Base-by-base conservation (phyloP, 2,888 invertebrate genomes). In the Lepeophtheirus nordmannii region DNA sequence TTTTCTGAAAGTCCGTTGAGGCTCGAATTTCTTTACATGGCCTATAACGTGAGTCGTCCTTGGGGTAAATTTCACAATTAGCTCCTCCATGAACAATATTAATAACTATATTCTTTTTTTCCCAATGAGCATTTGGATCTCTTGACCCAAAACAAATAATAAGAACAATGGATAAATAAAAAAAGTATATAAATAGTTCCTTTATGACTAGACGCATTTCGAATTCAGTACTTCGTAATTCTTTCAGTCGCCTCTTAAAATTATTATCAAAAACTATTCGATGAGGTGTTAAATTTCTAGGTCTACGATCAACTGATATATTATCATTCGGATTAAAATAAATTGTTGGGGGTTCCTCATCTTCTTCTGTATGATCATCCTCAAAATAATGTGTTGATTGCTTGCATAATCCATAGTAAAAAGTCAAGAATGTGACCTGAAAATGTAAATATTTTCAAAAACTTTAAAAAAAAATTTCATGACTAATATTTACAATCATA, bases 161-260 rank as follows among this genome's bases (percentile, higher is more conserved):
- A 62, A 78, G 72, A 17, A 79, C 72, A 37, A 79, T 73, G 74
- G 75, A 76, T 17, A 79, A 70, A 73, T 78, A 79, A 69, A 78
- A 71, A 9, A 74, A 69, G 70, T 78, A 79, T 67, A 75, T 73
- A 38, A 75, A 65, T 8, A 79, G 75, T 70, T 79, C 78, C 57
- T 75, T 71, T 10, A 79, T 68, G 41, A 78, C 74, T 14, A 37
- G 46, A 68, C 59, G 77, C 78, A 78, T 78, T 70, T 77, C 74
- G n/a, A 78, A 71, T 70, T 79, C 78, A 63, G 76, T 76, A 69
- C 75, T 62, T 30, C 78, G 70, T 58, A 72, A 70, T 46, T 72
- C 69, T 58, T 76, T 30, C 37, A 67, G n/a, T 22, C 37, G 23
- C 40, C 59, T 58, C 12, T 65, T 53, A 46, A 65, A 67, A 11